Conservation (phyloP, 92 coral and sea anemone species). For the Palythoa grandiflora region DNA sequence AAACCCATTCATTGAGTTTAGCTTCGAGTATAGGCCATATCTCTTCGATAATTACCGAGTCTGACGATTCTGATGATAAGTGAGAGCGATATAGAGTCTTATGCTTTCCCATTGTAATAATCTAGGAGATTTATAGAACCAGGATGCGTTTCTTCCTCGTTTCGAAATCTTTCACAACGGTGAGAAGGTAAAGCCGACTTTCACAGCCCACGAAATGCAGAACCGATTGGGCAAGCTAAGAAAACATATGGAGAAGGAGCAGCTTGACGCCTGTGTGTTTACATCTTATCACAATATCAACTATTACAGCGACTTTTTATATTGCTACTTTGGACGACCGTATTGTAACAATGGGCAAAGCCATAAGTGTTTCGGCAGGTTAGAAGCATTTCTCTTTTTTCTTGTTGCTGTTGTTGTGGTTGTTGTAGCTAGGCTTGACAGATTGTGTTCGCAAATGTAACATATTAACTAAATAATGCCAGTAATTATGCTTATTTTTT, state of each 20-base stretch:
- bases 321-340: conserved; percentile 85
- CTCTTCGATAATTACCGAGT: background rate
- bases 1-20: conserved; percentile 9
- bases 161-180: conserved; percentile 69
- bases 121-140: background rate
- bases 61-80: background rate
- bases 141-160: conserved; percentile 62
- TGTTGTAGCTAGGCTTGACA: too few relatives aligned
- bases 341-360: conserved; percentile 83
- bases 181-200: conserved; percentile 83
- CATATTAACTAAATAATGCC: too few relatives aligned
- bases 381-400: conserved; percentile 15
- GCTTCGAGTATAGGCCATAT: background rate
- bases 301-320: conserved; percentile 85
- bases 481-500: too few relatives aligned
- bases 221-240: conserved; percentile 81
- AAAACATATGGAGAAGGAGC: conserved; percentile 77
- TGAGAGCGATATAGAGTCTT: too few relatives aligned
- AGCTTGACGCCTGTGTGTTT: conserved; percentile 93
- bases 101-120: too few relatives aligned
- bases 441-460: too few relatives aligned
- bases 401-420: too few relatives aligned
- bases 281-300: conserved; percentile 87
- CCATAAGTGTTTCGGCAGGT: conserved; percentile 88
- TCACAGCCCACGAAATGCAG: conserved; percentile 85